Conservation (phyloP, 2,888 invertebrate genomes). For the Belgica antarctica region DNA sequence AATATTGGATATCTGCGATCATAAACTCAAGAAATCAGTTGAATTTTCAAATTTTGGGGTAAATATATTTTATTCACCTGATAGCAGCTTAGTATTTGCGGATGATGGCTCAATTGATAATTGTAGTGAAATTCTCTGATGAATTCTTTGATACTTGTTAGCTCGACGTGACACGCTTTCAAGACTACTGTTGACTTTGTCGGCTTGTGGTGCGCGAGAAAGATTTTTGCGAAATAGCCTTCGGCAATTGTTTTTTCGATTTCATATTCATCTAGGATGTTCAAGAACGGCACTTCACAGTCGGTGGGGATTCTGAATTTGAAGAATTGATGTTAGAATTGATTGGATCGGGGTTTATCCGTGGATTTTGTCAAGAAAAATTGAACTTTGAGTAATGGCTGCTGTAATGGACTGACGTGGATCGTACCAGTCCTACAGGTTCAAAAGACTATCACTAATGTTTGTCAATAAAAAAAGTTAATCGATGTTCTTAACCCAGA, state of each 20-base stretch:
- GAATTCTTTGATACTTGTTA: constrained; percentile 64
- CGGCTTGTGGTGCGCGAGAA: constrained; percentile 61
- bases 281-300: constrained; percentile 57
- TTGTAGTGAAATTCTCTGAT: constrained; percentile 74
- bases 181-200: constrained; percentile 67
- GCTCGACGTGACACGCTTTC: constrained; percentile 64
- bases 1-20: too few relatives aligned
- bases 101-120: constrained; percentile 75
- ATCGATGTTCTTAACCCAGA: too few relatives aligned
- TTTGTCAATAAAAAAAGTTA: too few relatives aligned
- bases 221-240: constrained; percentile 68
- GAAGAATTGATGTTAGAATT: too few relatives aligned
- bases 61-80: constrained; percentile 60
- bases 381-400: too few relatives aligned
- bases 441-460: too few relatives aligned
- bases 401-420: too few relatives aligned
- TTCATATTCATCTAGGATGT: constrained; percentile 62
- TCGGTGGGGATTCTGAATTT: constrained; percentile 57
- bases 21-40: background rate
- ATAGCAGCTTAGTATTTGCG: constrained; percentile 71
- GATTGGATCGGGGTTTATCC: too few relatives aligned
- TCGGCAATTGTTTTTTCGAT: constrained; percentile 65
- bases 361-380: too few relatives aligned
- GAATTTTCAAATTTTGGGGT: background rate
- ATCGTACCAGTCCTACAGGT: too few relatives aligned